A percentile compares a stretch with the other conserved stretches of the same genome.
These are phyloP conservation scores for Xanthia togata DNA, from an alignment of 2,888 invertebrate genomes.

Conservation along the genomic window DNA sequence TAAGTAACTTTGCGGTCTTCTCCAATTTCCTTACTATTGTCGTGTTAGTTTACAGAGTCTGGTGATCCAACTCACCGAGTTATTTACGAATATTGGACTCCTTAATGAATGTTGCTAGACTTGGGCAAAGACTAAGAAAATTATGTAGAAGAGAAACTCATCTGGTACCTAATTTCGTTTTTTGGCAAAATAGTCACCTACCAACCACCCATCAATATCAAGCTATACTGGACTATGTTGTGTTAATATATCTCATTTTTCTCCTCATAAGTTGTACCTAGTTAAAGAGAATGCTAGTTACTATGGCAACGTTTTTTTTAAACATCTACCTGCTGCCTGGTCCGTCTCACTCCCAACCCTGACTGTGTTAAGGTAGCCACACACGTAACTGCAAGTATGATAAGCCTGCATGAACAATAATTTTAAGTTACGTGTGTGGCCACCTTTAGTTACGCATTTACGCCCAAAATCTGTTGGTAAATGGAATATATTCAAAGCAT, in stretches of 20 bases:
- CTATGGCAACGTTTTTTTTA: not conserved
- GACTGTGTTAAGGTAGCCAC: no score
- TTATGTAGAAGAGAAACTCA: not conserved
- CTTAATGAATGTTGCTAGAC: constrained; percentile 15
- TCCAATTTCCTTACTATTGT: not conserved
- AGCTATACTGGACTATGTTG: not conserved
- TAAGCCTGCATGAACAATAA: no score
- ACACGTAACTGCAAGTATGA: no score
- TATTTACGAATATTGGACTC: constrained; percentile 25
- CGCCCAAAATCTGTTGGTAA: not conserved
- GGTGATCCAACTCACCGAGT: constrained; percentile 6
- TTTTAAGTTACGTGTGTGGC: no score
- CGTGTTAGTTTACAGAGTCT: constrained; percentile 13
- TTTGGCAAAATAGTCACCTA: not conserved
- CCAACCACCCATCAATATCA: not conserved
- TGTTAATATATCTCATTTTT: not conserved
- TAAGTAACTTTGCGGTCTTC: not conserved
- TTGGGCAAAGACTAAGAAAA: not conserved
- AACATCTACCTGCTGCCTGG: no score
- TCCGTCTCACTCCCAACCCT: not conserved
- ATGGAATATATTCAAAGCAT: not conserved
- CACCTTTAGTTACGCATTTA: not conserved
- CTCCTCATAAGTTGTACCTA: not conserved
- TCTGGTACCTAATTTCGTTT: not conserved
- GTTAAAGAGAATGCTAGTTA: not conserved